A percentile compares a stretch with the other conserved stretches of the same genome.
These are phyloP conservation scores for Eretmocerus hayati DNA, from an alignment of 2,888 invertebrate species.

Conservation along the genomic window DNA sequence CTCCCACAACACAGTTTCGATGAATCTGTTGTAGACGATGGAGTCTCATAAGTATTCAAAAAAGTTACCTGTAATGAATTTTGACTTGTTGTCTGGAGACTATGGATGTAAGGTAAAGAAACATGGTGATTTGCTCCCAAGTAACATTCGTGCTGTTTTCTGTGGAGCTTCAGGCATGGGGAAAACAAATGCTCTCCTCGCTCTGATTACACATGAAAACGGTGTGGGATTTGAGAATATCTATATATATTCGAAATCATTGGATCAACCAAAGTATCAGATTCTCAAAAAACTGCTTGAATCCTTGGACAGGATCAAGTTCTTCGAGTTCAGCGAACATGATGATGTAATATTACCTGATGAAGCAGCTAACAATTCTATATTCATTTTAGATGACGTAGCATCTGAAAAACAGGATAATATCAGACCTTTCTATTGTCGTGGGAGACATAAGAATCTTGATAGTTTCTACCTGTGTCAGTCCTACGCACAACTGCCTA, in stretches of 20 bases:
- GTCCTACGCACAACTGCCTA: not conserved
- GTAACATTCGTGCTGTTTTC: constrained; percentile 6
- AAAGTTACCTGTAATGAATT: not conserved
- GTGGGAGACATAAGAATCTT: constrained; percentile 26
- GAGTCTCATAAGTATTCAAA: not conserved
- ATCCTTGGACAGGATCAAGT: not conserved
- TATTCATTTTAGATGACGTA: constrained; percentile 43
- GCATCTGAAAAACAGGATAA: constrained; percentile 30
- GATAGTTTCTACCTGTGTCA: constrained; percentile 31
- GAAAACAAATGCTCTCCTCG: too few relatives aligned
- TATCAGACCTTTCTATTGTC: constrained; percentile 24
- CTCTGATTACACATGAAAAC: too few relatives aligned
- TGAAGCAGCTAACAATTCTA: too few relatives aligned
- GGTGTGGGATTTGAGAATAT: too few relatives aligned
- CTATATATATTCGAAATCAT: too few relatives aligned
- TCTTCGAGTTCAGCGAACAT: constrained; percentile 10
- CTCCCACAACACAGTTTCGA: not conserved
- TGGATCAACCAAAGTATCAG: constrained; percentile 8
- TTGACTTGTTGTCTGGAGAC: not conserved
- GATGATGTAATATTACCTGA: constrained; percentile 13
- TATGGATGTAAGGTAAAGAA: not conserved
- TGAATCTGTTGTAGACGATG: too few relatives aligned
- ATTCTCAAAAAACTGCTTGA: not conserved
- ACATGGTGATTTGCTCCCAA: constrained; percentile 3
- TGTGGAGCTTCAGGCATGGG: too few relatives aligned